Conservation (phyloP, 2,113 vertebrate genomes). For the Lophius piscatorius region DNA sequence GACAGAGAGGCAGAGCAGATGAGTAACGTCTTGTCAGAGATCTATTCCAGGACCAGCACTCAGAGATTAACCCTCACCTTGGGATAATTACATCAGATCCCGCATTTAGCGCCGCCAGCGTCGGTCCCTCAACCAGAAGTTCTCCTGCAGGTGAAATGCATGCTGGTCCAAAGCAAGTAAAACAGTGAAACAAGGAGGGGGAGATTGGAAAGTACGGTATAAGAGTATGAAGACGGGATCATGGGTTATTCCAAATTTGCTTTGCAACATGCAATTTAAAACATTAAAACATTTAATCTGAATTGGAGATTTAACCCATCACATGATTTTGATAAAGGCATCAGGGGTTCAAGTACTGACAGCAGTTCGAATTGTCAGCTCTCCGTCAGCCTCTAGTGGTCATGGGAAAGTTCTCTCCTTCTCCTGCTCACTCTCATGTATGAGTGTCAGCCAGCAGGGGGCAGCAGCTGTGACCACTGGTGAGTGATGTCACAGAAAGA, state of each 20-base stretch:
- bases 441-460: constrained; percentile 10
- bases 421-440: background rate
- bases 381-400: constrained; percentile 41
- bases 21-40: constrained; percentile 48
- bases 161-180: background rate
- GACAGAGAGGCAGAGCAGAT: constrained; percentile 31
- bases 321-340: background rate
- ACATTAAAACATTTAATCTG: no score
- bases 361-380: background rate
- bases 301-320: no score
- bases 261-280: background rate
- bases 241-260: background rate
- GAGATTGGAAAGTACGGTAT: no score
- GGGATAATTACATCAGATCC: constrained; percentile 68
- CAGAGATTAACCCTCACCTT: constrained; percentile 72
- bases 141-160: background rate
- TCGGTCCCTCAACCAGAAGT: background rate
- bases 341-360: background rate
- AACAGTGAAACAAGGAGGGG: no score
- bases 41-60: constrained; percentile 71
- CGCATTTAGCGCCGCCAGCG: constrained; percentile 36
- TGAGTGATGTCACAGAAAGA: no score
- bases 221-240: no score
- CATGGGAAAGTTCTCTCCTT: fast-evolving
- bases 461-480: no score